Conservation (phyloP, 1,140 invertebrate genomes). For the Thrips palmi region DNA sequence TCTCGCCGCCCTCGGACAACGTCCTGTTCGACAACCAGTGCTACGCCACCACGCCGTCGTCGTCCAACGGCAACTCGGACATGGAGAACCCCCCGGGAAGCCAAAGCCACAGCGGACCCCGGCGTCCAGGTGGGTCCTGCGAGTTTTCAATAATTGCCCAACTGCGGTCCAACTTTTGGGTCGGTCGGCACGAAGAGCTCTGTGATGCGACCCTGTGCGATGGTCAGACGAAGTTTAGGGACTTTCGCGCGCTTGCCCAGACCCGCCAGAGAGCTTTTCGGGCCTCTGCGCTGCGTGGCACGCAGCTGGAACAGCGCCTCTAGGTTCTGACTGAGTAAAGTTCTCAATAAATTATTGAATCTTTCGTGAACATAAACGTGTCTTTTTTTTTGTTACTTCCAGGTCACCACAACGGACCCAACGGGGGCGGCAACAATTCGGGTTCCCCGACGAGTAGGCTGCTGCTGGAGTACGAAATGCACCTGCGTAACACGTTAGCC, state of each 20-base stretch:
- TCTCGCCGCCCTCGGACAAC: conserved; percentile 77
- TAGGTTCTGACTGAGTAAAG: too few relatives aligned
- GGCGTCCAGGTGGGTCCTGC: too few relatives aligned
- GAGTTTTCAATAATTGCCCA: too few relatives aligned
- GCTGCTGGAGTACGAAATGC: conserved; percentile 86
- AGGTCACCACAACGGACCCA: conserved; percentile 7
- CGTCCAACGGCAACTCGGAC: conserved; percentile 75
- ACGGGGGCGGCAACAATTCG: conserved; percentile 39
- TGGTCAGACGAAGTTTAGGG: too few relatives aligned
- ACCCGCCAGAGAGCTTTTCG: too few relatives aligned
- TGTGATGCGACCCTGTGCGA: too few relatives aligned
- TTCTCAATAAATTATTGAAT: too few relatives aligned
- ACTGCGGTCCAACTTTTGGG: too few relatives aligned
- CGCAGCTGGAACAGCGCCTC: too few relatives aligned
- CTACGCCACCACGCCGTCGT: conserved; percentile 81
- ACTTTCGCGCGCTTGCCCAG: too few relatives aligned
- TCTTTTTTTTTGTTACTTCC: conserved; percentile 5
- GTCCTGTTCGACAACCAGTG: conserved; percentile 86
- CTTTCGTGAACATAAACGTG: neutral
- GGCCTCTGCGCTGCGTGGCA: too few relatives aligned
- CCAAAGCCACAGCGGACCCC: conserved; percentile 24
- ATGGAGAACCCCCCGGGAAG: conserved; percentile 59
- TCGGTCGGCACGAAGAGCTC: too few relatives aligned
- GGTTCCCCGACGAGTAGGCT: conserved; percentile 72
- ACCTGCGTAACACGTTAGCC: conserved; percentile 78